phyloP scores from a whole-genome alignment of 2,797 vertebrate species.

The Hirundo rustica region DNA sequence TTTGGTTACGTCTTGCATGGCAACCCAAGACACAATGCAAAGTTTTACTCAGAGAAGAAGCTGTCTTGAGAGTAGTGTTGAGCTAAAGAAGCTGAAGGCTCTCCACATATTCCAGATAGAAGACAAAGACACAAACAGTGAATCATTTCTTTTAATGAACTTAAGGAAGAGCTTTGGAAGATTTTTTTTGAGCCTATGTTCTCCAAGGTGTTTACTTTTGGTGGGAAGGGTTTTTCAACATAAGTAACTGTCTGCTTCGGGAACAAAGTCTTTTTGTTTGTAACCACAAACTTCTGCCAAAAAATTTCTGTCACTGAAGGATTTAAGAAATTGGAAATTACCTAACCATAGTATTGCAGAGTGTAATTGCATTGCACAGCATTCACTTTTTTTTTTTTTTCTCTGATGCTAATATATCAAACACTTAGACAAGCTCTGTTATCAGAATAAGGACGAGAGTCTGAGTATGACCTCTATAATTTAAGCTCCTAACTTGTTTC shows the following conservation, averaged over 20 bases:
- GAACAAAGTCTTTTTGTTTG: neutral
- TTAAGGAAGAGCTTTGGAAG: neutral
- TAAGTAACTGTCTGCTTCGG: neutral
- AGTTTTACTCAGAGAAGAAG: neutral
- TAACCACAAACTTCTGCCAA: neutral
- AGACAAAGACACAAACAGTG: neutral
- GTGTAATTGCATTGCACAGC: neutral
- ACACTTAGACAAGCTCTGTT: neutral
- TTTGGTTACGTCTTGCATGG: neutral
- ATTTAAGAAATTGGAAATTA: neutral
- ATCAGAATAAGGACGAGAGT: neutral
- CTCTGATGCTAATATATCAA: accelerated
- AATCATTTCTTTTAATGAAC: neutral
- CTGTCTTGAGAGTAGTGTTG: neutral
- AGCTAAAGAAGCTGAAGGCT: neutral
- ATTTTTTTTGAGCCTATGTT: neutral
- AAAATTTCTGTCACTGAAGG: neutral
- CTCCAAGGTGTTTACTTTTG: neutral
- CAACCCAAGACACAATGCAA: neutral
- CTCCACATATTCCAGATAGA: neutral
- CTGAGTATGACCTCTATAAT: neutral
- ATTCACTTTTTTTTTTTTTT: neutral
- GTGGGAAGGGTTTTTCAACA: neutral
- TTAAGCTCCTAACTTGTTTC: neutral
- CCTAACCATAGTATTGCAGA: neutral